These are phyloP conservation scores for Meloe dianella DNA, from an alignment of 2,888 invertebrate genomes.

Conservation along the genomic window DNA sequence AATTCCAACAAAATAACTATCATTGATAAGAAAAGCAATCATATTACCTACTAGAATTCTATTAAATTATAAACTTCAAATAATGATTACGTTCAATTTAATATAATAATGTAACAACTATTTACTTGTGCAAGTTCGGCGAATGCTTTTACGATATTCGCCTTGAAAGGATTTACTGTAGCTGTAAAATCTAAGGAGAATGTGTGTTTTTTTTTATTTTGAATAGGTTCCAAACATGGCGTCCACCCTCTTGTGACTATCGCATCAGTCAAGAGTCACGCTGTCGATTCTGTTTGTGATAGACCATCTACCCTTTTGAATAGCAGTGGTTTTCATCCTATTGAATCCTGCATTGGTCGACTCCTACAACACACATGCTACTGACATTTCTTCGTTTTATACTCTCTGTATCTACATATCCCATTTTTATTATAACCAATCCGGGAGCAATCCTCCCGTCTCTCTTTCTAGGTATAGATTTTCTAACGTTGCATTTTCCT, in stretches of 20 bases:
- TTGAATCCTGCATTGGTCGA: slow-evolving; percentile 34
- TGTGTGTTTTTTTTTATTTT: slow-evolving; percentile 35
- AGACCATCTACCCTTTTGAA: slow-evolving; percentile 40
- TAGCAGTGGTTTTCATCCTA: slow-evolving; percentile 7
- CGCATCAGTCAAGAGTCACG: slow-evolving; percentile 55
- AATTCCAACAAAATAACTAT: background rate
- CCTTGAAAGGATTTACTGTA: background rate
- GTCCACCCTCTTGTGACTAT: slow-evolving; percentile 44
- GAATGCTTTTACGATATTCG: background rate
- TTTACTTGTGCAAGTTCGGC: background rate
- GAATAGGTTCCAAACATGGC: slow-evolving; percentile 40
- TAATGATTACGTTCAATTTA: background rate
- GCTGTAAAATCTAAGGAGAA: slow-evolving; percentile 29
- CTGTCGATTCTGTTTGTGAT: slow-evolving; percentile 50
- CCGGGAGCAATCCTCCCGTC: slow-evolving; percentile 53
- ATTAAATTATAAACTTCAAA: background rate
- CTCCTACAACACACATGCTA: slow-evolving; percentile 55
- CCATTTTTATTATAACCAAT: slow-evolving; percentile 60
- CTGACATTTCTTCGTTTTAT: slow-evolving; percentile 58
- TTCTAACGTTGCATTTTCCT: slow-evolving; percentile 43
- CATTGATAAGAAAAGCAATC: background rate
- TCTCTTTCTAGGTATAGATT: slow-evolving; percentile 51
- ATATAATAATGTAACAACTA: too few relatives aligned
- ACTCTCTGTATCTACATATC: slow-evolving; percentile 59
- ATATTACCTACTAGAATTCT: background rate